Conservation (phyloP, 2,888 invertebrate genomes). For the Seira musarum region DNA sequence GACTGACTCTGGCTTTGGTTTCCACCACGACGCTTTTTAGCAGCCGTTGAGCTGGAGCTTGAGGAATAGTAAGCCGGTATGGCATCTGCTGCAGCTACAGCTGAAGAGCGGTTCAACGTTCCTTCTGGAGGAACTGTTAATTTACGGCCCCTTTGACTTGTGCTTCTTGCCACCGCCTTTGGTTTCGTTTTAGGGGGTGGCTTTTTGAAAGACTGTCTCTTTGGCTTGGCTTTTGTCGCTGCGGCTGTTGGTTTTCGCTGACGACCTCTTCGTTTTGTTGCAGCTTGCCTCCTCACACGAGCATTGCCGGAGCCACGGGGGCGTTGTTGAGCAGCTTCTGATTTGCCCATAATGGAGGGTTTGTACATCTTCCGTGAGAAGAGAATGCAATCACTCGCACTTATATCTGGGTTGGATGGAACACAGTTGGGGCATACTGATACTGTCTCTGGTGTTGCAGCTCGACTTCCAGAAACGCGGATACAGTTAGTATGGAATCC, state of each 20-base stretch:
- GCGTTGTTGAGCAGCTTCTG: not conserved
- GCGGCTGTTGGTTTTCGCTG: constrained; percentile 11
- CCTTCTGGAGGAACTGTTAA: not conserved
- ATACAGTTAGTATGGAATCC: constrained; percentile 66
- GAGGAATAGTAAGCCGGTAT: constrained; percentile 45
- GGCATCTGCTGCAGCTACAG: constrained; percentile 53
- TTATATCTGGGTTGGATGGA: constrained; percentile 33
- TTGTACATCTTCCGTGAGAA: constrained; percentile 33
- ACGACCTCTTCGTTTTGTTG: not conserved
- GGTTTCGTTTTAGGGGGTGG: not conserved
- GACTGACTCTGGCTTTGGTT: too few relatives aligned
- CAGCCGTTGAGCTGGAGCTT: not conserved
- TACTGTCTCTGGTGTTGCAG: constrained; percentile 43
- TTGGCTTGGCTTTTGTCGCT: constrained; percentile 11
- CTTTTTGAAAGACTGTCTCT: constrained; percentile 28
- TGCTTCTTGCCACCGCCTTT: not conserved
- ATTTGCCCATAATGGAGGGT: constrained; percentile 51
- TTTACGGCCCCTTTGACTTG: not conserved
- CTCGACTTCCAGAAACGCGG: constrained; percentile 63
- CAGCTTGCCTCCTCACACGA: not conserved
- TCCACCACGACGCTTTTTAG: too few relatives aligned
- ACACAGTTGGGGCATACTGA: constrained; percentile 65
- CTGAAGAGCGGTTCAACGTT: constrained; percentile 43
- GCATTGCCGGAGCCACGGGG: not conserved
- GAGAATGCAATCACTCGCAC: constrained; percentile 42